Percentiles rank a stretch among this genome's conserved stretches.
Evolutionary conservation across 1,140 invertebrate species (phyloP).

Genomic region (Papilio helenus): DNA sequence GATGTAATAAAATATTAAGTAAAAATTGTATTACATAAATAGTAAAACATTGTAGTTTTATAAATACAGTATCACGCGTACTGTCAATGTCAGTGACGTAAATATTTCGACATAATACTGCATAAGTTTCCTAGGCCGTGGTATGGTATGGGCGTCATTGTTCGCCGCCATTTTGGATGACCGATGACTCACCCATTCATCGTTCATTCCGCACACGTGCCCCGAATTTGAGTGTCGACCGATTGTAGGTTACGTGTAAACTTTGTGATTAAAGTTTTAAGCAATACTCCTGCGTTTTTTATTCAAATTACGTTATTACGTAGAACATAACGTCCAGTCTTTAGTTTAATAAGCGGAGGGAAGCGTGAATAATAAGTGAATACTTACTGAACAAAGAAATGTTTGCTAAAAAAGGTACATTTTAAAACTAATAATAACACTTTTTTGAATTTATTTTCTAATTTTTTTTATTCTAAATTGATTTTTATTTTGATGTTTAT

Average conservation of each 20-base stretch:
- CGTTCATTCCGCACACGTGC: slow-evolving; percentile 30
- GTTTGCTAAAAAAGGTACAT: slow-evolving; percentile 23
- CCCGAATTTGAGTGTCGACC: slow-evolving; percentile 5
- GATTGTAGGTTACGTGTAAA: slow-evolving; percentile 9
- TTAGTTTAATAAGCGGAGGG: neutral
- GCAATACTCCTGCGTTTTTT: neutral
- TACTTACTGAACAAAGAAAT: slow-evolving; percentile 26
- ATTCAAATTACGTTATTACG: neutral
- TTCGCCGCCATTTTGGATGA: slow-evolving; percentile 34
- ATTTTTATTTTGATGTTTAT: neutral
- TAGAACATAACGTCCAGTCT: neutral
- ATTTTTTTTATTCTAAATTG: neutral
- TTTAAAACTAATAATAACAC: slow-evolving; percentile 15
- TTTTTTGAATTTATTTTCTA: neutral
- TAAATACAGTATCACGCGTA: slow-evolving; percentile 1
- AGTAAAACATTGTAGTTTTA: slow-evolving; percentile 15
- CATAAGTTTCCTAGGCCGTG: slow-evolving; percentile 13
- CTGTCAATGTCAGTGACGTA: slow-evolving; percentile 27
- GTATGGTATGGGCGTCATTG: slow-evolving; percentile 29
- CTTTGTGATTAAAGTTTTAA: slow-evolving; percentile 22
- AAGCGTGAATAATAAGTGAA: slow-evolving; percentile 20
- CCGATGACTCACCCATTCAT: slow-evolving; percentile 20
- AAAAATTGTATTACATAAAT: neutral
- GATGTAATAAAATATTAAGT: neutral
- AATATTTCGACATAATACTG: neutral